phyloP scores from a whole-genome alignment of 2,113 vertebrate species.

The Phoxinus phoxinus region DNA sequence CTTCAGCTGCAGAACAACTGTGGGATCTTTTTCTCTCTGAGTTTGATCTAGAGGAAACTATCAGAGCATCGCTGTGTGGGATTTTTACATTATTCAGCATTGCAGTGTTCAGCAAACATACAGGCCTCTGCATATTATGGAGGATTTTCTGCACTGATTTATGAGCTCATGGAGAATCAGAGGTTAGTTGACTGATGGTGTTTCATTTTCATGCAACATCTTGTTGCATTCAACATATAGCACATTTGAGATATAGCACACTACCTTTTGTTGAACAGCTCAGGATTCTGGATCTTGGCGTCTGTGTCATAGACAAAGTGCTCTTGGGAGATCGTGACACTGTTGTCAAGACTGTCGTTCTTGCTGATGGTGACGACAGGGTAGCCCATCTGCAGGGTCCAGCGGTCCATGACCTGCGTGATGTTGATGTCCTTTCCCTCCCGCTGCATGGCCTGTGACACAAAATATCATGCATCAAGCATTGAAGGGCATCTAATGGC shows the following conservation, averaged over 20 bases:
- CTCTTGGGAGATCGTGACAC: conserved; percentile 86
- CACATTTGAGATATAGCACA: background rate
- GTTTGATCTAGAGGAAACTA: background rate
- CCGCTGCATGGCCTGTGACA: conserved; percentile 85
- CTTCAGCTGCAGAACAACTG: background rate
- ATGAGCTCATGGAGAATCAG: background rate
- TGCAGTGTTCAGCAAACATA: background rate
- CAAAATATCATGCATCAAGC: background rate
- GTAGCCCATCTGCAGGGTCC: conserved; percentile 98
- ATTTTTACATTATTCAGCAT: background rate
- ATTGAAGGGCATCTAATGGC: background rate
- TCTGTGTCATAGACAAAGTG: conserved; percentile 92
- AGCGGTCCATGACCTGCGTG: conserved; percentile 94
- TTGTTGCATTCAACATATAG: background rate
- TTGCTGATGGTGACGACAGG: conserved; percentile 92
- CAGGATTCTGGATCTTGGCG: conserved; percentile 73
- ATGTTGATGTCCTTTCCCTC: conserved; percentile 93
- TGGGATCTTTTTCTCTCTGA: background rate
- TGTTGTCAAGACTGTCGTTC: conserved; percentile 83
- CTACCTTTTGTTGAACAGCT: conserved; percentile 85
- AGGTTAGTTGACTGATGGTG: background rate
- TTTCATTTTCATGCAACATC: background rate
- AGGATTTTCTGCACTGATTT: background rate
- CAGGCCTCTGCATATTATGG: background rate
- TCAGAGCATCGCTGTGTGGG: background rate